These are phyloP conservation scores for Periophthalmus modestus DNA, from an alignment of 2,113 vertebrate species.

Conservation along the genomic window DNA sequence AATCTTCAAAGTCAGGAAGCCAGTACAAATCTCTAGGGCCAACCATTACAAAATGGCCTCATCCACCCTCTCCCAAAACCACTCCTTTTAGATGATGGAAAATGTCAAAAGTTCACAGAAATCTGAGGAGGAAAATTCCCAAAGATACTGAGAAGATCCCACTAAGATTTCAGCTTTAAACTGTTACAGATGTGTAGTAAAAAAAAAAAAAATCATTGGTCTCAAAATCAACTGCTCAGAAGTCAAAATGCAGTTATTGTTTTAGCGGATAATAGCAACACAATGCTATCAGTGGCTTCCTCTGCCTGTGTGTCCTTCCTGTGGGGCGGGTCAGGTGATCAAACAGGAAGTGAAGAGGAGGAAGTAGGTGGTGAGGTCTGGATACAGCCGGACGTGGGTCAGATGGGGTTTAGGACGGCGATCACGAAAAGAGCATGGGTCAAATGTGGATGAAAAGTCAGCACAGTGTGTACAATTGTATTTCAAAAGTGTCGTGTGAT, in stretches of 20 bases:
- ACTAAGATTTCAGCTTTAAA: neutral
- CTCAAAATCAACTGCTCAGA: neutral
- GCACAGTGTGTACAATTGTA: neutral
- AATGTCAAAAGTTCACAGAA: neutral
- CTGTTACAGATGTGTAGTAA: neutral
- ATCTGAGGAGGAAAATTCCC: constrained; percentile 6
- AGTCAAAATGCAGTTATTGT: neutral
- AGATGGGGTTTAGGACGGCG: neutral
- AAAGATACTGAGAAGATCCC: constrained; percentile 1
- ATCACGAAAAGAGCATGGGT: neutral
- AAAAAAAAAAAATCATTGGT: neutral
- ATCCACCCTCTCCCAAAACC: neutral
- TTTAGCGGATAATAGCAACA: constrained; percentile 13
- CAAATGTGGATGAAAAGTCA: neutral
- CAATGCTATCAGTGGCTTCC: constrained; percentile 15
- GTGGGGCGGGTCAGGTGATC: neutral
- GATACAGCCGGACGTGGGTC: constrained; percentile 34
- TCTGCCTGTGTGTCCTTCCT: constrained; percentile 14
- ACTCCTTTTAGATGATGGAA: constrained; percentile 3
- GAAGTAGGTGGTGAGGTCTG: constrained; percentile 32
- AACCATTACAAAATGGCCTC: neutral
- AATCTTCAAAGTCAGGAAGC: neutral
- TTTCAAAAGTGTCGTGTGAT: neutral
- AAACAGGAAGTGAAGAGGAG: constrained; percentile 10
- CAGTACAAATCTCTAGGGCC: neutral